phyloP scores from a whole-genome alignment of 2,113 vertebrate genomes.

The Xyrauchen texanus region DNA sequence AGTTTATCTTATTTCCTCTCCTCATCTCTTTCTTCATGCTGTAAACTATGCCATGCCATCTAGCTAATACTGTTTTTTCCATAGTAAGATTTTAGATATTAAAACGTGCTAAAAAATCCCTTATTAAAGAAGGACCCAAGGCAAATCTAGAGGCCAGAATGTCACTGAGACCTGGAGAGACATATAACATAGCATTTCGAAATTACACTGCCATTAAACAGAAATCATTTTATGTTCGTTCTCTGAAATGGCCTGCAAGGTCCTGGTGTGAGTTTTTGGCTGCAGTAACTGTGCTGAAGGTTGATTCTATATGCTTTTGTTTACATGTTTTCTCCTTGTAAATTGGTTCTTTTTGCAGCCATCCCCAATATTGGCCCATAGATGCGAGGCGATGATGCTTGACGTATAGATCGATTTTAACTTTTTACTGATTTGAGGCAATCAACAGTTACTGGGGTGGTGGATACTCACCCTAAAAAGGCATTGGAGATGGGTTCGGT shows the following conservation, averaged over 20 bases:
- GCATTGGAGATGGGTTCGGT: constrained; percentile 16
- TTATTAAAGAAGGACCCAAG: too few species aligned
- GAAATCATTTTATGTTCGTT: neutral
- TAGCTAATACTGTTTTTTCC: too few species aligned
- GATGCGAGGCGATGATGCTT: constrained; percentile 3
- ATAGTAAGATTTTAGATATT: too few species aligned
- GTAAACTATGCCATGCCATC: too few species aligned
- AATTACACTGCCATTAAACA: too few species aligned
- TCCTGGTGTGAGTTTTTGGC: neutral
- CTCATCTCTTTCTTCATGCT: too few species aligned
- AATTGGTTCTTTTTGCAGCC: neutral
- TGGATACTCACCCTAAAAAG: constrained; percentile 28
- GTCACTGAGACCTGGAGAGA: too few species aligned
- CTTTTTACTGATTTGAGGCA: neutral
- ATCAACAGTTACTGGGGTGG: neutral
- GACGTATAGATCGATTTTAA: neutral
- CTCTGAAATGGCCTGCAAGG: neutral
- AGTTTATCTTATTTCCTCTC: too few species aligned
- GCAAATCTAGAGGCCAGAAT: too few species aligned
- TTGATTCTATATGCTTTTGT: neutral
- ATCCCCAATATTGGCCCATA: constrained; percentile 1
- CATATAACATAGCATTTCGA: too few species aligned
- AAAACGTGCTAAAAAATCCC: too few species aligned
- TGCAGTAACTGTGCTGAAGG: neutral
- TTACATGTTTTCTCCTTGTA: constrained; percentile 5